Evolutionary conservation across 1,140 invertebrate species (phyloP).

Genomic region (Cotesia typhae): DNA sequence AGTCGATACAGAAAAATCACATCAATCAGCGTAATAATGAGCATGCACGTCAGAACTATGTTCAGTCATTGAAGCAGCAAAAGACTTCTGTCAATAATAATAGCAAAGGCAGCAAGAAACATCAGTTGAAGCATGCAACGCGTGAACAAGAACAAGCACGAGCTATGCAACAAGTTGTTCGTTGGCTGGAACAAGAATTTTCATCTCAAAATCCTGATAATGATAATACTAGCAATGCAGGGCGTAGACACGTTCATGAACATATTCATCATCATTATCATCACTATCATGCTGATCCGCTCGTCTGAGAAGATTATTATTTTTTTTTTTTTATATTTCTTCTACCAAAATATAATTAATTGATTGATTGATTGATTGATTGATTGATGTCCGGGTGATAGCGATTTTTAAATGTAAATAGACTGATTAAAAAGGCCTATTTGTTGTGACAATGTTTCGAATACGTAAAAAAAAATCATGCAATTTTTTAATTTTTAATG

Average conservation of each 20-base stretch:
- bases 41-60: conserved; percentile 45
- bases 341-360: conserved; percentile 21
- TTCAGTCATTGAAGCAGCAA: conserved; percentile 45
- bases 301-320: conserved; percentile 48
- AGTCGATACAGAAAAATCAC: conserved; percentile 41
- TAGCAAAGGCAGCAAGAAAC: conserved; percentile 59
- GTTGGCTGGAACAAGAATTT: conserved; percentile 70
- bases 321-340: conserved; percentile 21
- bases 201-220: conserved; percentile 56
- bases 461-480: not conserved
- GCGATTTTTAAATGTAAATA: too few species aligned
- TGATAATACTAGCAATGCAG: conserved; percentile 42
- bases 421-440: conserved; percentile 6
- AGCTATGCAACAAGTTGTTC: conserved; percentile 75
- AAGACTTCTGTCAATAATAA: too few species aligned
- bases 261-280: conserved; percentile 87
- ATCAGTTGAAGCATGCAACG: conserved; percentile 73
- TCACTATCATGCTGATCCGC: conserved; percentile 70
- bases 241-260: conserved; percentile 75
- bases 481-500: not conserved
- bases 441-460: too few species aligned
- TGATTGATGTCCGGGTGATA: too few species aligned
- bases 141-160: conserved; percentile 75
- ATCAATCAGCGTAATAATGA: conserved; percentile 48
- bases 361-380: too few species aligned